A percentile compares a stretch with the other conserved stretches of the same genome.
These are phyloP conservation scores for Ameiurus melas DNA, from an alignment of 2,113 vertebrate species.

Conservation along the genomic window DNA sequence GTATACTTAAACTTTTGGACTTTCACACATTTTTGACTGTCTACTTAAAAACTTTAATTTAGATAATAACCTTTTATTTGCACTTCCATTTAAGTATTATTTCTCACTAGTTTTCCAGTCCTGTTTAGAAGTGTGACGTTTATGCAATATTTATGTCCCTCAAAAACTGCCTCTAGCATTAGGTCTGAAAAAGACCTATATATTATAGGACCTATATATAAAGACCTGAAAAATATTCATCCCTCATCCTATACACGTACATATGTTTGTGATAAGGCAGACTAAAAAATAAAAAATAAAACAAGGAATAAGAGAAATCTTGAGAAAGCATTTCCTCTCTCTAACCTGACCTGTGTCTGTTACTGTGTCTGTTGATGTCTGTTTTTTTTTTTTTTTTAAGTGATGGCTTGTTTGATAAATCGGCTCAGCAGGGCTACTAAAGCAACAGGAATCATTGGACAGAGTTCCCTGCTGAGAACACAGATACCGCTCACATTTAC, in stretches of 20 bases:
- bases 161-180: neutral
- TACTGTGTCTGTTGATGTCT: neutral
- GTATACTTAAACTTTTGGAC: neutral
- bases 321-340: neutral
- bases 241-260: neutral
- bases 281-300: neutral
- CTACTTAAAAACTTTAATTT: neutral
- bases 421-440: neutral
- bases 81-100: neutral
- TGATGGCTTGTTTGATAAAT: constrained; percentile 29
- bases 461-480: constrained; percentile 26
- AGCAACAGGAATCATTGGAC: constrained; percentile 25
- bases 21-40: neutral
- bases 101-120: neutral
- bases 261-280: neutral
- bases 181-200: neutral
- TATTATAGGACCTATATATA: no score
- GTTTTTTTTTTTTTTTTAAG: neutral
- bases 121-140: neutral
- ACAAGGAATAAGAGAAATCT: neutral
- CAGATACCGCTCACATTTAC: constrained; percentile 24
- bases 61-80: neutral
- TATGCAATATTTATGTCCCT: neutral
- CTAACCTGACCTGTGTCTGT: constrained; percentile 4
- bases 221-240: no score